Evolutionary conservation across 2,888 invertebrate species (phyloP).

Genomic region (Aspidiotus rigidus): DNA sequence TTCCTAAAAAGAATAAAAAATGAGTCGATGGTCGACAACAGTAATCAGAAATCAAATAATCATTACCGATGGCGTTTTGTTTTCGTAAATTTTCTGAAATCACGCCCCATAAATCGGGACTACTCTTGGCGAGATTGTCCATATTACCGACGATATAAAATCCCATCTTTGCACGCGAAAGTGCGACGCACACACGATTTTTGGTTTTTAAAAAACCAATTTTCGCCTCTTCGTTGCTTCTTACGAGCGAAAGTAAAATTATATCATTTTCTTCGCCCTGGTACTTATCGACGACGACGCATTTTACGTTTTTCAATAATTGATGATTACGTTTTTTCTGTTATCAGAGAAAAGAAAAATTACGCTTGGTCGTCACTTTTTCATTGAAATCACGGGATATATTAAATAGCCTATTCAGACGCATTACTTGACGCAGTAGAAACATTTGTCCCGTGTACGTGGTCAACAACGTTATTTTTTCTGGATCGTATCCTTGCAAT

Average conservation of each 20-base stretch:
- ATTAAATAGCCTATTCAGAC: no score
- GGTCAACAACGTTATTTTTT: constrained; percentile 62
- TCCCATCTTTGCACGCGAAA: constrained; percentile 34
- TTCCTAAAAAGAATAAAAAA: constrained; percentile 31
- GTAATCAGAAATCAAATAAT: constrained; percentile 12
- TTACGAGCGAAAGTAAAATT: constrained; percentile 32
- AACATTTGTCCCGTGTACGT: constrained; percentile 62
- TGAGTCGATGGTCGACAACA: not conserved
- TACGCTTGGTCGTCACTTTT: no score
- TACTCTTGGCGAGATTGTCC: constrained; percentile 38
- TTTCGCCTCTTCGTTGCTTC: constrained; percentile 29
- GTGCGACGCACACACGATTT: constrained; percentile 35
- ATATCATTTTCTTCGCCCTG: constrained; percentile 35
- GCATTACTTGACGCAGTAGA: constrained; percentile 23
- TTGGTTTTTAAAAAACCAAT: constrained; percentile 30
- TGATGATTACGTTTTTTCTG: constrained; percentile 26
- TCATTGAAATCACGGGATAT: no score
- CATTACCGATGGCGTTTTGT: constrained; percentile 48
- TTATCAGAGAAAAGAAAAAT: constrained; percentile 4
- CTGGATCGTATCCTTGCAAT: constrained; percentile 50
- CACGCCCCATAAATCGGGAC: constrained; percentile 25
- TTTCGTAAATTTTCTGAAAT: constrained; percentile 37
- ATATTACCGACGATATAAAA: constrained; percentile 34
- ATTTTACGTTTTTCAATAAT: constrained; percentile 35
- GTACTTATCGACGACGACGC: constrained; percentile 31